These are phyloP conservation scores for Hemicrepidius hirtus DNA, from an alignment of 2,888 invertebrate species.

Conservation along the genomic window DNA sequence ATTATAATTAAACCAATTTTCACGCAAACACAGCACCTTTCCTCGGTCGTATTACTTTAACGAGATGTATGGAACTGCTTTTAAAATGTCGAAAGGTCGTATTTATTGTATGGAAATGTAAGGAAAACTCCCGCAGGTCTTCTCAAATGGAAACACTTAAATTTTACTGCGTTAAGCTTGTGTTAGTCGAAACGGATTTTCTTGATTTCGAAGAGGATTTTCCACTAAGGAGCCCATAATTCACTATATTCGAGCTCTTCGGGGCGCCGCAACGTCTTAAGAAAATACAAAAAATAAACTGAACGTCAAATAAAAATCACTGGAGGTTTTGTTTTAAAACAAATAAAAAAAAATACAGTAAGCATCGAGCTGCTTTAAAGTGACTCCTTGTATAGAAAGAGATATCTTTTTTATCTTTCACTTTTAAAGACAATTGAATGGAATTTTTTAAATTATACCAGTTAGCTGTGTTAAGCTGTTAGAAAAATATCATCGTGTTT, in stretches of 20 bases:
- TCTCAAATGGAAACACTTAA: constrained; percentile 39
- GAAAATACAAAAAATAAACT: background rate
- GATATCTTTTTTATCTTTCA: background rate
- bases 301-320: constrained; percentile 2
- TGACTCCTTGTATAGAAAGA: background rate
- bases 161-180: constrained; percentile 41
- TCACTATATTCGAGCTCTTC: constrained; percentile 18
- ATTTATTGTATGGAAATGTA: constrained; percentile 24
- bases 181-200: constrained; percentile 33
- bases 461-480: background rate
- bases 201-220: constrained; percentile 35
- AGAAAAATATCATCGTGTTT: constrained; percentile 1
- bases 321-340: constrained; percentile 6
- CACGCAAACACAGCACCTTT: background rate
- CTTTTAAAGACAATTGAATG: no score
- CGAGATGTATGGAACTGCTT: constrained; percentile 4
- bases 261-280: constrained; percentile 14
- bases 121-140: constrained; percentile 16
- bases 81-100: constrained; percentile 1
- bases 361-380: no score
- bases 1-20: constrained; percentile 42
- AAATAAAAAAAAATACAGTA: constrained; percentile 9
- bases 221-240: constrained; percentile 30
- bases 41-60: background rate
- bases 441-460: background rate